A percentile compares a stretch with the other conserved stretches of the same genome.
phyloP scores from a whole-genome alignment of 2,797 vertebrate genomes.

The Peromyscus nudipes region DNA sequence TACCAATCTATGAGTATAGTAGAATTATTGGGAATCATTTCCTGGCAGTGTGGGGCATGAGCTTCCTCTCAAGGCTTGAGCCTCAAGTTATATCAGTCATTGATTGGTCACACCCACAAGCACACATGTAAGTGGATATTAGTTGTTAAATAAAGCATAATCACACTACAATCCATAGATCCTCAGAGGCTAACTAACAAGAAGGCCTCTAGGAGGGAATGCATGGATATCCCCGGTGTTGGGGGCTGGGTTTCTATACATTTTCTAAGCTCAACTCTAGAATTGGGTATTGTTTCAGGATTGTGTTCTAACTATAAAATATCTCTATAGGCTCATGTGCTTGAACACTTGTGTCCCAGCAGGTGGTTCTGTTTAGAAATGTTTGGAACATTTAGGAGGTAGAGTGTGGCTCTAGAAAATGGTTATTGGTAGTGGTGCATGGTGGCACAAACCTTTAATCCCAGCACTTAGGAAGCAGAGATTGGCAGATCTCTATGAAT shows the following conservation, averaged over 20 bases:
- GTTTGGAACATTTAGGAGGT: background rate
- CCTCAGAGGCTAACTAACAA: background rate
- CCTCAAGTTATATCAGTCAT: background rate
- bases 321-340: background rate
- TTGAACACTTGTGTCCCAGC: background rate
- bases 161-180: background rate
- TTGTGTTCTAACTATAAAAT: background rate
- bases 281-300: background rate
- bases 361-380: background rate
- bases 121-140: no score
- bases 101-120: background rate
- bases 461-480: background rate
- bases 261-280: background rate
- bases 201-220: background rate
- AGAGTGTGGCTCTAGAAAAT: background rate
- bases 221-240: no score
- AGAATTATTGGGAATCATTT: background rate
- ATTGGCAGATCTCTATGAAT: background rate
- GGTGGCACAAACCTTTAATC: background rate
- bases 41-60: background rate
- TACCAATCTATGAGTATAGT: background rate
- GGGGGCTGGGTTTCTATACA: background rate
- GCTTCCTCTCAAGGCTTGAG: background rate
- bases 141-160: background rate
- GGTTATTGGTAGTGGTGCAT: background rate